A percentile compares a stretch with the other conserved stretches of the same genome.
Conservation (phyloP, 2,888 invertebrate genomes). For the Cancer borealis region DNA sequence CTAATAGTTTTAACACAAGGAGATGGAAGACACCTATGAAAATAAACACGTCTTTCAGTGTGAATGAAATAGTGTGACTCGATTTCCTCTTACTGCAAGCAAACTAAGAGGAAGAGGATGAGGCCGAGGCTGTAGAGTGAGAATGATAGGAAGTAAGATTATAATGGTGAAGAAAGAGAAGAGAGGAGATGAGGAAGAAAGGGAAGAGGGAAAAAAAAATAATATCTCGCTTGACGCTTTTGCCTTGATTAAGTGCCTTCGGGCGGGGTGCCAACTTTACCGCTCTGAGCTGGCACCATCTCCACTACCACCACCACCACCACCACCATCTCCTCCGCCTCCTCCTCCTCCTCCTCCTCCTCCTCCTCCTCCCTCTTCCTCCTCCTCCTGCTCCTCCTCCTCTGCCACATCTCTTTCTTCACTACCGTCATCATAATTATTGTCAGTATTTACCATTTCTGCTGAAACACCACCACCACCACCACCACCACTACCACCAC, state of each 20-base stretch:
- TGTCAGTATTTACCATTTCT: background rate
- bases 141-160: background rate
- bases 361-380: background rate
- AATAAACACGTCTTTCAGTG: background rate
- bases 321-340: background rate
- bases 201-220: background rate
- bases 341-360: background rate
- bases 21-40: background rate
- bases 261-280: constrained; percentile 50
- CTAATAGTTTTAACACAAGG: background rate
- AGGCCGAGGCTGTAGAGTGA: background rate
- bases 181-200: background rate
- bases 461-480: constrained; percentile 9
- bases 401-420: background rate
- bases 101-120: background rate
- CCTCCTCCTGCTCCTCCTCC: background rate
- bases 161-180: background rate
- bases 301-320: constrained; percentile 30
- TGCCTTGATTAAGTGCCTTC: constrained; percentile 57
- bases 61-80: background rate
- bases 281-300: constrained; percentile 33
- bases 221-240: constrained; percentile 16
- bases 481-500: constrained; percentile 5
- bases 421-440: background rate
- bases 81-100: background rate